These are phyloP conservation scores for Metallyticus violacea DNA, from an alignment of 2,888 invertebrate species.

Conservation along the genomic window DNA sequence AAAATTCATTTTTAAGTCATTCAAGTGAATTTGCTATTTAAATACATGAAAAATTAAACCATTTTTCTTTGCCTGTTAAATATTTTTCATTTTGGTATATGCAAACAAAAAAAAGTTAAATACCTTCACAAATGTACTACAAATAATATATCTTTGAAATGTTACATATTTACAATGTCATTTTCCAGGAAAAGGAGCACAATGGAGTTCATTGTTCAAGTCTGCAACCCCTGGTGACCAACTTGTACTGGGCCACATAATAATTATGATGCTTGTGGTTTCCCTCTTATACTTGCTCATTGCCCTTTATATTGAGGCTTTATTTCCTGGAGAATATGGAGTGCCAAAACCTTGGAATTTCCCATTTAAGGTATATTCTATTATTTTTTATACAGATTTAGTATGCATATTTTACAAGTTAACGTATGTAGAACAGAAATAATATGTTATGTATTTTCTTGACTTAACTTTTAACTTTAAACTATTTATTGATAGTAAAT, in stretches of 20 bases:
- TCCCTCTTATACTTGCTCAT: constrained; percentile 67
- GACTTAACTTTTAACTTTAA: neutral
- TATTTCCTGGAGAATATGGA: constrained; percentile 83
- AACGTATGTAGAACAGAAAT: too few relatives aligned
- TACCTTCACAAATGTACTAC: neutral
- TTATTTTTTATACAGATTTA: neutral
- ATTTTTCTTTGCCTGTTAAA: too few relatives aligned
- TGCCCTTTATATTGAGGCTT: constrained; percentile 81
- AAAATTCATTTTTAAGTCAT: too few relatives aligned
- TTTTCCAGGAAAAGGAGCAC: constrained; percentile 49
- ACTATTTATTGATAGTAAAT: neutral
- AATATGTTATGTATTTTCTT: neutral
- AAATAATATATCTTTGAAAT: neutral
- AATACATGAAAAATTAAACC: too few relatives aligned
- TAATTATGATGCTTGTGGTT: constrained; percentile 71
- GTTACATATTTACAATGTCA: neutral
- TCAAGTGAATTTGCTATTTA: too few relatives aligned
- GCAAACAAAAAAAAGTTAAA: neutral
- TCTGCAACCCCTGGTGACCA: constrained; percentile 65
- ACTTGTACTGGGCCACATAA: constrained; percentile 65
- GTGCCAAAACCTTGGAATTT: constrained; percentile 82
- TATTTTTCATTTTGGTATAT: neutral
- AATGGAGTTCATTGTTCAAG: constrained; percentile 61
- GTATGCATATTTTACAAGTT: neutral
- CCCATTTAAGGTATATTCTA: constrained; percentile 42